Percentiles rank a stretch among this genome's conserved stretches.
phyloP scores from a whole-genome alignment of 2,888 invertebrate species.

The Andrena bucephala region DNA sequence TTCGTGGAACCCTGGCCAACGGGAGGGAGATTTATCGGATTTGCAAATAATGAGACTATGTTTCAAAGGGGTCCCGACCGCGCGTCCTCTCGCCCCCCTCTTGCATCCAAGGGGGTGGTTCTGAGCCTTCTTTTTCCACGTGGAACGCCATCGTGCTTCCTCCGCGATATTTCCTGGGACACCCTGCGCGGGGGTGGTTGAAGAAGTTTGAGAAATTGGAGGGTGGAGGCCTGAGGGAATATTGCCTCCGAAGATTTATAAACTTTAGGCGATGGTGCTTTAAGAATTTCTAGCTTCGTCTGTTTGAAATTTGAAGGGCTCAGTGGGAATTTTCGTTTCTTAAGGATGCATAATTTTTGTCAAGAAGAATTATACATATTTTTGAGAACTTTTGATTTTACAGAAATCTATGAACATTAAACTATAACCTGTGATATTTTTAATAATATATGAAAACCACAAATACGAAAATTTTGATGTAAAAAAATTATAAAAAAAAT shows the following conservation, averaged over 20 bases:
- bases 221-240: neutral
- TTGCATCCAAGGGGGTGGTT: slow-evolving; percentile 35
- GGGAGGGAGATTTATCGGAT: slow-evolving; percentile 61
- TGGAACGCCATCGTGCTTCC: neutral
- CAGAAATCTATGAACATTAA: too few species aligned
- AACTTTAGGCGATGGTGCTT: neutral
- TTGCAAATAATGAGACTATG: slow-evolving; percentile 68
- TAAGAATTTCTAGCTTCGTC: neutral
- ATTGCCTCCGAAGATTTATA: neutral
- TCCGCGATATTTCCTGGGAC: neutral
- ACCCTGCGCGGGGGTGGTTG: neutral
- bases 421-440: too few species aligned
- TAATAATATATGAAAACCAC: too few species aligned
- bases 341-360: too few species aligned
- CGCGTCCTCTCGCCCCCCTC: slow-evolving; percentile 29
- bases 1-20: slow-evolving; percentile 50
- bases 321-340: too few species aligned
- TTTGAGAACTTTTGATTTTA: too few species aligned
- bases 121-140: slow-evolving; percentile 27
- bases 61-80: slow-evolving; percentile 53
- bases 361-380: too few species aligned
- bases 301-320: neutral
- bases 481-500: too few species aligned
- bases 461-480: too few species aligned
- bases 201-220: neutral